Conservation (phyloP, 2,888 invertebrate species). For the Polydrusus tereticollis region DNA sequence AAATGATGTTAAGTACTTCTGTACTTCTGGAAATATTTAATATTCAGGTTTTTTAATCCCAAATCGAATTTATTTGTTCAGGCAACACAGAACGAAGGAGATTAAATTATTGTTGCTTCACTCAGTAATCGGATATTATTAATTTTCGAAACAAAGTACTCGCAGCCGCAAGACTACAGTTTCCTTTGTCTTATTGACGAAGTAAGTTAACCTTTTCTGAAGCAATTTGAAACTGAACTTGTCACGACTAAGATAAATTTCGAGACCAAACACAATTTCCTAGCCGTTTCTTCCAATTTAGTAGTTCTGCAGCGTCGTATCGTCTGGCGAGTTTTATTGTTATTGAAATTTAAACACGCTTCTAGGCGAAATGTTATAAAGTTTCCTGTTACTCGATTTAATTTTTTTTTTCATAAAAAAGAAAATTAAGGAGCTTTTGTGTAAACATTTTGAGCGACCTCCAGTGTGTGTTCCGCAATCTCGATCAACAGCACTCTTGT, state of each 20-base stretch:
- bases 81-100: too few relatives aligned
- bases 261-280: constrained; percentile 30
- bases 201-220: constrained; percentile 14
- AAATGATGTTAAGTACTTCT: too few relatives aligned
- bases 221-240: constrained; percentile 22
- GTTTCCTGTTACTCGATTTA: not conserved
- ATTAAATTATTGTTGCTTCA: not conserved
- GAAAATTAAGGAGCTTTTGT: too few relatives aligned
- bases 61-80: too few relatives aligned
- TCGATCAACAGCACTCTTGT: too few relatives aligned
- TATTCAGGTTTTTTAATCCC: too few relatives aligned
- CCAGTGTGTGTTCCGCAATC: too few relatives aligned
- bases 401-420: not conserved
- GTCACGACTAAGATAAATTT: constrained; percentile 30
- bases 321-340: constrained; percentile 19
- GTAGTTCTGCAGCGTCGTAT: constrained; percentile 11
- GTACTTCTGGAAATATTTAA: too few relatives aligned
- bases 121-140: not conserved
- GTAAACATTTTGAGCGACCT: too few relatives aligned
- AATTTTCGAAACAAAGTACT: constrained; percentile 1
- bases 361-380: not conserved
- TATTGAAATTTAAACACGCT: constrained; percentile 7
- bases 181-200: constrained; percentile 5
- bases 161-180: not conserved
- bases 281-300: constrained; percentile 25